A percentile compares a stretch with the other conserved stretches of the same genome.
These are phyloP conservation scores for Porphyrio hochstetteri DNA, from an alignment of 2,113 vertebrate genomes.

Conservation along the genomic window DNA sequence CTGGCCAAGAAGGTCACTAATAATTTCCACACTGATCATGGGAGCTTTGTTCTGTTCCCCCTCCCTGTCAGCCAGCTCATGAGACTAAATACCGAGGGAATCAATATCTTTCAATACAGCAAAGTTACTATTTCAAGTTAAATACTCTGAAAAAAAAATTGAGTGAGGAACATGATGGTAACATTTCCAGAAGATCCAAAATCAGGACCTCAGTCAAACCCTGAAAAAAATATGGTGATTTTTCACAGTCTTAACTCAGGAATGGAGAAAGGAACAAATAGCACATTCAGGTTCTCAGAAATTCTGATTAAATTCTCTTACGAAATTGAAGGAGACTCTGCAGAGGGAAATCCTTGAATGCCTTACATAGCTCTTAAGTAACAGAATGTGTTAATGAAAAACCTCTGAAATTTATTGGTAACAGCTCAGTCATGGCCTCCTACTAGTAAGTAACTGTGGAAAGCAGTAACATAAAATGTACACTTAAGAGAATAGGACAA, in stretches of 20 bases:
- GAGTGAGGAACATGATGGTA: neutral
- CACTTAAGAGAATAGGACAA: neutral
- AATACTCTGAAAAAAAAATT: neutral
- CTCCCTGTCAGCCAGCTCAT: too few relatives aligned
- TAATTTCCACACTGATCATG: too few relatives aligned
- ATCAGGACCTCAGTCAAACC: neutral
- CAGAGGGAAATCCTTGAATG: neutral
- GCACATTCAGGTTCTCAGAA: neutral
- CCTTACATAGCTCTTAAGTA: neutral
- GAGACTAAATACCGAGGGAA: too few relatives aligned
- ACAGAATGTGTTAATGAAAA: neutral
- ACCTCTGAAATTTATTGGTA: neutral
- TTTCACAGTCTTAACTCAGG: neutral
- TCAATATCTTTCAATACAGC: neutral
- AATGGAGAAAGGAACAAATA: neutral
- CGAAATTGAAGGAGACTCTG: neutral
- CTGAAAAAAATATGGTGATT: neutral
- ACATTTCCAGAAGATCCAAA: neutral
- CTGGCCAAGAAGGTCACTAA: too few relatives aligned
- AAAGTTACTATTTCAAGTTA: neutral
- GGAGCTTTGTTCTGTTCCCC: too few relatives aligned
- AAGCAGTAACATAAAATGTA: neutral
- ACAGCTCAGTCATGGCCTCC: neutral
- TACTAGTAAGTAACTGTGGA: neutral
- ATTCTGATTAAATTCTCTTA: neutral